These are phyloP conservation scores for Austrofundulus limnaeus DNA, from an alignment of 2,113 vertebrate species.

Conservation along the genomic window DNA sequence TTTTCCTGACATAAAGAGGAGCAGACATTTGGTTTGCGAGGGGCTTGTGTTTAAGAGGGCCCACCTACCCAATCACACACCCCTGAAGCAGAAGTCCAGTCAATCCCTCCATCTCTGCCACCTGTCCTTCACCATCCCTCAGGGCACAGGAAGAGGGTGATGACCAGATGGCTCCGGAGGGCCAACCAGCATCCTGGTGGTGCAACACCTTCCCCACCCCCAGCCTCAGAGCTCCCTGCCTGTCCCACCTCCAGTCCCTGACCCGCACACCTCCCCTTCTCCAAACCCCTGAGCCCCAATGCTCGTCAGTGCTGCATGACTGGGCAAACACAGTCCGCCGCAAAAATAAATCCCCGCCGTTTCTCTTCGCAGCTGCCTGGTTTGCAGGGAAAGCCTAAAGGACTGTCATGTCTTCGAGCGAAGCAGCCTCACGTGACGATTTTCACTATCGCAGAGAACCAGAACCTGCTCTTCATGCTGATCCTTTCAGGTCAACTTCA, in stretches of 20 bases:
- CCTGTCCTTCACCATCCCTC: constrained; percentile 74
- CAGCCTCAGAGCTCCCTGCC: constrained; percentile 48
- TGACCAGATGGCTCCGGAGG: constrained; percentile 77
- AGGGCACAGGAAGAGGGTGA: constrained; percentile 49
- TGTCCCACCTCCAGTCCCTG: constrained; percentile 63
- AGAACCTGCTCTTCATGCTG: constrained; percentile 17
- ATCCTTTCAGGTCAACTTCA: neutral
- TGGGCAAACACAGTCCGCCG: constrained; percentile 70
- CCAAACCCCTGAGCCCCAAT: constrained; percentile 57
- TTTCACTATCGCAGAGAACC: constrained; percentile 29
- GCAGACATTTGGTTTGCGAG: constrained; percentile 25
- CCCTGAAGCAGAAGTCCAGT: constrained; percentile 33
- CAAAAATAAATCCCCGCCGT: constrained; percentile 59
- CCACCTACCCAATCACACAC: constrained; percentile 31
- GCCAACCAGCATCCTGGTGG: constrained; percentile 59
- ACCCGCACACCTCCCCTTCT: constrained; percentile 36
- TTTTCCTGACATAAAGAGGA: constrained; percentile 30
- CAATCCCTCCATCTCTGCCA: constrained; percentile 67
- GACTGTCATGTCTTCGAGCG: constrained; percentile 19
- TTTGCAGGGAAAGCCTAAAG: constrained; percentile 42
- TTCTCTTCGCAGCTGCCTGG: constrained; percentile 60
- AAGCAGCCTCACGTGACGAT: constrained; percentile 18
- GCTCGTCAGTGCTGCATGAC: constrained; percentile 76
- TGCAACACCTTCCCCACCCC: constrained; percentile 59
- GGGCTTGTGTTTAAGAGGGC: constrained; percentile 1